A percentile compares a stretch with the other conserved stretches of the same genome.
These are phyloP conservation scores for Syncerus caffer DNA, from an alignment of 2,797 vertebrate species.

Conservation along the genomic window DNA sequence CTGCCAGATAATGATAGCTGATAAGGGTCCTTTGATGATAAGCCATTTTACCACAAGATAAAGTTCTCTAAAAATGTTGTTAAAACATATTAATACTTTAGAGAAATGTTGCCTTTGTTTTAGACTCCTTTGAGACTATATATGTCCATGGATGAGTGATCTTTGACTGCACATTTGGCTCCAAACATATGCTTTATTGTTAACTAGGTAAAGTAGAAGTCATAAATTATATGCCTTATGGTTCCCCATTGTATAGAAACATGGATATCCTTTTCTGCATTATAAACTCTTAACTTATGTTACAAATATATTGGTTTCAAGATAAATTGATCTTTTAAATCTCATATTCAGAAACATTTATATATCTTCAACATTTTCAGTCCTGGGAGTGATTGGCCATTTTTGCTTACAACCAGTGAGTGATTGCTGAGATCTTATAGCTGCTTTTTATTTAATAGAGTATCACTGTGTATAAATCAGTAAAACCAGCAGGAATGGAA, in stretches of 20 bases:
- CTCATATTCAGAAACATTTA: background rate
- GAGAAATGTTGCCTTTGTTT: background rate
- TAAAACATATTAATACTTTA: background rate
- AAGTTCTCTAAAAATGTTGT: background rate
- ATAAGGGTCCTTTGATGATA: background rate
- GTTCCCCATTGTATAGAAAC: background rate
- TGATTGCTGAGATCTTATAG: background rate
- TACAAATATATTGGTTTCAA: background rate
- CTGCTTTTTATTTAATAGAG: background rate
- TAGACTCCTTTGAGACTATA: background rate
- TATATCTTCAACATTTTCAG: background rate
- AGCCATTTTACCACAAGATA: background rate
- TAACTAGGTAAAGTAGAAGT: background rate
- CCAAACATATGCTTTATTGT: background rate
- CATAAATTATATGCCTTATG: background rate
- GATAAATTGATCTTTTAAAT: background rate
- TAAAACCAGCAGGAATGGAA: background rate
- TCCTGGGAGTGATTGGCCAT: background rate
- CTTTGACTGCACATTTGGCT: background rate
- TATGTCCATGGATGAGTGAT: background rate
- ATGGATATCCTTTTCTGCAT: background rate
- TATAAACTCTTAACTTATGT: background rate
- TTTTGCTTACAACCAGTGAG: background rate
- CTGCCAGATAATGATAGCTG: background rate
- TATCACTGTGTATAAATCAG: background rate